Evolutionary conservation across 2,113 vertebrate species (phyloP).

Genomic region (Pantherophis guttatus): DNA sequence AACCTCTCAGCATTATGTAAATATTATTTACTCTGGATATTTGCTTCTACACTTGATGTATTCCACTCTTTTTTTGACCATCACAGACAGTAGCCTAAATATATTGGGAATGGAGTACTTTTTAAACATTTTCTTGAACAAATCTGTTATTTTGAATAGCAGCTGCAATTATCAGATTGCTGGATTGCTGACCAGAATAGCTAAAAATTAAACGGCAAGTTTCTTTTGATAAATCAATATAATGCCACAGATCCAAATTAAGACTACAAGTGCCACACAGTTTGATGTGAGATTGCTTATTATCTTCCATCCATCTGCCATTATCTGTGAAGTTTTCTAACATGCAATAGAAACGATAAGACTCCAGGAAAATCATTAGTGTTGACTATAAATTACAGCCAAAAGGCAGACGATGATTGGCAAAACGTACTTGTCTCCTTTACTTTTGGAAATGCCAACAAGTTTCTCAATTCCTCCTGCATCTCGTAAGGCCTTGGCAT

Average conservation of each 20-base stretch:
- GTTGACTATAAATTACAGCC: conserved; percentile 26
- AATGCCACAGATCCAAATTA: background rate
- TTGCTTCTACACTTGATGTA: background rate
- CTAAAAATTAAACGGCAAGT: background rate
- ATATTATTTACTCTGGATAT: background rate
- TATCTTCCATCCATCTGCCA: background rate
- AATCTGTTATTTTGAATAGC: background rate
- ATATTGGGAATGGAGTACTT: background rate
- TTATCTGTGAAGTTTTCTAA: conserved; percentile 6
- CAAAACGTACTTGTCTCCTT: conserved; percentile 96
- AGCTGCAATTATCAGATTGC: background rate
- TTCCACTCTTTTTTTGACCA: background rate
- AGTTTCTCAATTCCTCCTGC: conserved; percentile 96
- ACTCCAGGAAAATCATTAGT: conserved; percentile 40
- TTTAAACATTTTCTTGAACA: background rate
- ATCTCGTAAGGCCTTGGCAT: conserved; percentile 96
- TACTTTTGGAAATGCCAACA: conserved; percentile 97
- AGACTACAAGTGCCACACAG: background rate
- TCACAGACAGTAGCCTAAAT: background rate
- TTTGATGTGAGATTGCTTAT: background rate
- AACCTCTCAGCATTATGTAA: background rate
- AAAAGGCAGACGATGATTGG: conserved; percentile 37
- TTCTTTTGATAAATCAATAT: background rate
- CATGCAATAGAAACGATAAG: conserved; percentile 26
- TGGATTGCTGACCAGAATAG: background rate